These are phyloP conservation scores for Hydrophis major DNA, from an alignment of 2,797 vertebrate species.

Conservation along the genomic window DNA sequence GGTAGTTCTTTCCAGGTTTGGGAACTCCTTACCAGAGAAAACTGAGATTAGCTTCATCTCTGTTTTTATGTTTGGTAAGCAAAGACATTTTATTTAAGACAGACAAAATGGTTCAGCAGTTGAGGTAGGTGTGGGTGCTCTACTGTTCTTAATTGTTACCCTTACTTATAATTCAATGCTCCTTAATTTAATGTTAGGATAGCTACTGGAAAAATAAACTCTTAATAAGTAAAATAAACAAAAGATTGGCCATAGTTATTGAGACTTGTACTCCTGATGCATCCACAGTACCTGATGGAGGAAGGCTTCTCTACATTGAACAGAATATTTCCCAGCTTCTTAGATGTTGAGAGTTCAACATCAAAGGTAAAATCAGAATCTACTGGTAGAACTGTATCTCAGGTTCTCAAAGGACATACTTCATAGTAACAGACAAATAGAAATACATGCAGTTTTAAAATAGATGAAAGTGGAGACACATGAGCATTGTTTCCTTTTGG, in stretches of 20 bases:
- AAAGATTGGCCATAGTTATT: neutral
- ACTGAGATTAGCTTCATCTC: neutral
- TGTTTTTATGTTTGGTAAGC: neutral
- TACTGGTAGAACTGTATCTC: neutral
- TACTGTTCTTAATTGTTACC: neutral
- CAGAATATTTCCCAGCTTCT: neutral
- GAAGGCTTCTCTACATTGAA: neutral
- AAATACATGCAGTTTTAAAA: neutral
- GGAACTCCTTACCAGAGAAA: neutral
- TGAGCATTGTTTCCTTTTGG: neutral
- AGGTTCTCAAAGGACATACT: neutral
- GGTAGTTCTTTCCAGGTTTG: neutral
- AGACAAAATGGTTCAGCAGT: neutral
- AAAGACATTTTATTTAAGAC: neutral
- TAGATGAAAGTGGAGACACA: neutral
- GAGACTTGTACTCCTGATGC: neutral
- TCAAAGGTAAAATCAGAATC: neutral
- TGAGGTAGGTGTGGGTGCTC: neutral
- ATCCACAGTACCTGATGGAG: neutral
- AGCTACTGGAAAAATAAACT: neutral
- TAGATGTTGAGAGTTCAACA: neutral
- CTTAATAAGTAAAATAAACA: neutral
- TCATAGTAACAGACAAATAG: neutral
- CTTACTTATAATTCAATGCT: neutral
- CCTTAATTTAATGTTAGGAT: neutral